Base-by-base conservation (phyloP, 2,888 invertebrate genomes). In the Thalpophila matura region DNA sequence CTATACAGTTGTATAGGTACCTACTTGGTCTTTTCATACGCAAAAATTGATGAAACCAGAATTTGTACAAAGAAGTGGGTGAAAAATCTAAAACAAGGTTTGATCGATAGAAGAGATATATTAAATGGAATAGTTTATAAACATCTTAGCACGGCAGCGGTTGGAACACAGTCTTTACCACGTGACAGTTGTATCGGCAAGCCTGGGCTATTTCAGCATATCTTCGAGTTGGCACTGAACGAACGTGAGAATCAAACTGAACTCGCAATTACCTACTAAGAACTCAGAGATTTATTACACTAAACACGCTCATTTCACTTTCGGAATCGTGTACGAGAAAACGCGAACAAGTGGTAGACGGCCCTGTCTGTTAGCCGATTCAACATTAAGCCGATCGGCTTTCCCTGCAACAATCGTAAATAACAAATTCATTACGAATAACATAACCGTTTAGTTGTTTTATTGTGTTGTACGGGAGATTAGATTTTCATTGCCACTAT, bases 241-340 rank as follows among this genome's bases (percentile, higher is more conserved):
- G 60, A 76, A 72, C 77, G 68, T 76, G 79, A 74, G 77, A 79
- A 73, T 72, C 63, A 74, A 79, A 69, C 71, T 55, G 71, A 76
- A 75, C 67, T 68, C 66, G 70, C 79, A 86, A 81, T 80, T 78
- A 77, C 78, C 79, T 82, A 83, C 84, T 82, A 82, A 82, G 84
- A 84, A 82, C 81, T 76, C 63, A 46, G 67, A 86, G 89, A 90
- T 90, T 90, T 90, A 91, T 89, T 86, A 88, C 82, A 79, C 77
- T 84, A 82, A 86, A 85, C 86, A 84, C 81, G 82, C 84, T 84
- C 87, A 87, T 91, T 91, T 91, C 91, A 90, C 91, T 91, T 90
- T 90, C 89, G 77, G 84, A 88, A 84, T 86, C 88, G 89, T 90
- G 91, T 87, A 83, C 87, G 87, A 87, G 89, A 90, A 89, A 78